Evolutionary conservation across 2,888 invertebrate species (phyloP).

Genomic region (Drosophila hamatofila): DNA sequence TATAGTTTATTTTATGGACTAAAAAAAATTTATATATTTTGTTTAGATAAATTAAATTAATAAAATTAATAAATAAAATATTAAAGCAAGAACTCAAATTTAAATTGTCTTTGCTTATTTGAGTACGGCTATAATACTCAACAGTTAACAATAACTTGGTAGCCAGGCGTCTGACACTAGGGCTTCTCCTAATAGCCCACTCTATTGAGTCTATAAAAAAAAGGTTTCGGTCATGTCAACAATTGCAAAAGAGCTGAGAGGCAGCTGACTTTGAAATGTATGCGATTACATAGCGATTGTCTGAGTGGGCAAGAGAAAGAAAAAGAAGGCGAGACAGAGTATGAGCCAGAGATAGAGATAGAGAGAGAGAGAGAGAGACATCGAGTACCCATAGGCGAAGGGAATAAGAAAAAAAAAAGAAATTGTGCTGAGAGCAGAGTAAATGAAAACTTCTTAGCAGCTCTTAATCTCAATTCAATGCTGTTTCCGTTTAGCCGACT

Average conservation of each 20-base stretch:
- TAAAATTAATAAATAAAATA: too few relatives aligned
- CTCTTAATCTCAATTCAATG: slow-evolving; percentile 29
- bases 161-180: neutral
- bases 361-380: too few relatives aligned
- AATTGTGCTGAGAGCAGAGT: slow-evolving; percentile 9
- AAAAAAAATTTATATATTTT: too few relatives aligned
- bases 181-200: neutral
- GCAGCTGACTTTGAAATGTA: slow-evolving; percentile 10
- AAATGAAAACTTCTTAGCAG: slow-evolving; percentile 18
- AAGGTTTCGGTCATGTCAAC: slow-evolving; percentile 4
- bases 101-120: neutral
- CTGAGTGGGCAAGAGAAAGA: neutral
- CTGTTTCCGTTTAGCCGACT: neutral
- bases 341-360: neutral
- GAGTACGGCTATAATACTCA: too few relatives aligned
- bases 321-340: neutral
- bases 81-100: neutral
- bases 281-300: neutral
- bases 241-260: slow-evolving; percentile 1
- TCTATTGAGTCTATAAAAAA: neutral
- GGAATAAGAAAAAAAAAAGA: too few relatives aligned
- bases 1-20: too few relatives aligned
- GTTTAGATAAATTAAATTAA: too few relatives aligned
- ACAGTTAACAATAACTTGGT: neutral
- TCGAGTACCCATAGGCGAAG: too few relatives aligned